Percentiles rank a stretch among this genome's conserved stretches.
Conservation (phyloP, 2,797 vertebrate species). For the Carduelis carduelis region DNA sequence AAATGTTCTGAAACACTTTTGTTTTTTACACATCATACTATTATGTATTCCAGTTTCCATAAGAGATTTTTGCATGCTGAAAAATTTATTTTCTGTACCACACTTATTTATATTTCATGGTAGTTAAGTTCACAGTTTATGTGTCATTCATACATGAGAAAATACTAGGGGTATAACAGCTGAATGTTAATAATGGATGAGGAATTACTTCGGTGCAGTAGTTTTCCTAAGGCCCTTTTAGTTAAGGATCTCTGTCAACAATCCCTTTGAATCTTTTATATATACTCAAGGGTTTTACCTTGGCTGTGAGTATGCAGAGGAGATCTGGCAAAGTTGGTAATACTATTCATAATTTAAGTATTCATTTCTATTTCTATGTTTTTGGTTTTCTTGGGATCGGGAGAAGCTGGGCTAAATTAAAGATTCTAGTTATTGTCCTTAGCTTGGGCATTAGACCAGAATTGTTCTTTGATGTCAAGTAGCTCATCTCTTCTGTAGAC, state of each 20-base stretch:
- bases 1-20: neutral
- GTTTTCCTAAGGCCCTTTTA: slow-evolving; percentile 13
- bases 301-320: neutral
- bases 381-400: neutral
- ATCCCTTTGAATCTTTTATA: neutral
- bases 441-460: neutral
- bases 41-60: neutral
- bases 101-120: slow-evolving; percentile 21
- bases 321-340: neutral
- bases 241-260: neutral
- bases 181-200: slow-evolving; percentile 32
- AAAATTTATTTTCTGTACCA: neutral
- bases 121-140: slow-evolving; percentile 28
- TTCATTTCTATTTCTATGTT: neutral
- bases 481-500: neutral
- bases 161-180: neutral
- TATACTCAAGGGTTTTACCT: neutral
- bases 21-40: neutral
- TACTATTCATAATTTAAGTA: neutral
- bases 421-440: neutral
- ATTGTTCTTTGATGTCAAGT: neutral
- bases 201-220: neutral
- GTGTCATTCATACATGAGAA: neutral
- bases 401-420: neutral
- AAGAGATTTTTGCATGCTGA: neutral